Percentiles rank a stretch among this genome's conserved stretches.
phyloP scores from a whole-genome alignment of 2,113 vertebrate species.

The Nibea albiflora region DNA sequence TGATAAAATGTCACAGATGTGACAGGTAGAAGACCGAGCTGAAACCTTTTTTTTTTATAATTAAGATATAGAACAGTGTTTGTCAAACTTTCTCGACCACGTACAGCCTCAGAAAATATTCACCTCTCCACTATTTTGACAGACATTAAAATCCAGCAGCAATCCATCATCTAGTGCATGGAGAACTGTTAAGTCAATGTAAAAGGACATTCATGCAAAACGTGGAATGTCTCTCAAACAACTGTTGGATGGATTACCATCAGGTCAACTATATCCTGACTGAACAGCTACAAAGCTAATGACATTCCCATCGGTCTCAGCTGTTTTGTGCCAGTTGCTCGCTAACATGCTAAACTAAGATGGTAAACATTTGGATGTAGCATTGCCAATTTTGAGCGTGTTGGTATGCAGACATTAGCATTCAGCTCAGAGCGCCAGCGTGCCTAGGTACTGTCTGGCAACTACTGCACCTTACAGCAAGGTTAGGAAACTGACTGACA shows the following conservation, averaged over 20 bases:
- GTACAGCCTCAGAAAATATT: too few relatives aligned
- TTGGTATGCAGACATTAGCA: background rate
- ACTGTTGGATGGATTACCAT: too few relatives aligned
- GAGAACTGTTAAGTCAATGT: background rate
- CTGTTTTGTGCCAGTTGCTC: too few relatives aligned
- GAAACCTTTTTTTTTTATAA: background rate
- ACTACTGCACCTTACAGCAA: background rate
- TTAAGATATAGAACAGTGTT: background rate
- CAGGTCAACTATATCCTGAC: too few relatives aligned
- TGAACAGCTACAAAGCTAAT: too few relatives aligned
- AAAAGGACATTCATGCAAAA: background rate
- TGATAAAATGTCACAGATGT: background rate
- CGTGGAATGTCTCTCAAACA: too few relatives aligned
- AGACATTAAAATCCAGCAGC: background rate
- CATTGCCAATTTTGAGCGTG: background rate
- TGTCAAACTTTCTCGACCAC: too few relatives aligned
- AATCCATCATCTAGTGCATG: background rate
- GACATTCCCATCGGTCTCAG: too few relatives aligned
- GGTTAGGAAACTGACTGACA: background rate
- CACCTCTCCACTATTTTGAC: too few relatives aligned
- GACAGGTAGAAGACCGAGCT: conserved; percentile 9
- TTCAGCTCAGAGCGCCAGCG: background rate
- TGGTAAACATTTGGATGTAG: background rate
- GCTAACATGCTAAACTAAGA: too few relatives aligned
- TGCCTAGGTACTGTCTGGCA: background rate